Base-by-base conservation (phyloP, 1,140 invertebrate genomes). In the Vanessa tameamea region DNA sequence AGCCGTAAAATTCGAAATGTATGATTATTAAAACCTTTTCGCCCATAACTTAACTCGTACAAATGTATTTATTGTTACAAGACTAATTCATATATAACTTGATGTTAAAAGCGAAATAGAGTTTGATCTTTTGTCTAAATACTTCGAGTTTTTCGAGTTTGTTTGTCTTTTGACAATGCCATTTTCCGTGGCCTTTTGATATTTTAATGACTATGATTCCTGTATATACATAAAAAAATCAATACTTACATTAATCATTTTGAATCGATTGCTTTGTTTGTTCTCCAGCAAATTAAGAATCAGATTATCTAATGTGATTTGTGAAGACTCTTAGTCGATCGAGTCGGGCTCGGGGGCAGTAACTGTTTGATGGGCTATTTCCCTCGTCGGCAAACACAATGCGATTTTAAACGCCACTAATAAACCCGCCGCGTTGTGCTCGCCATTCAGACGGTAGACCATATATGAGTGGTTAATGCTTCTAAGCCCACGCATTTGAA, bases 351-450 rank as follows among this genome's bases (percentile, higher is more conserved):
- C 26, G 26, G 61, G 75, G 67, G 65, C 65, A 76, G 69, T 72
- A 79, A 79, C 75, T 79, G 78, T 75, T 77, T 76, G 75, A 76
- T 76, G 72, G 73, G 55, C 73, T 69, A 74, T 79, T 80, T 82
- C 77, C 80, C 81, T 73, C 75, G 72, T 23, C 53, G 53, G 53
- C 50, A 77, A 13, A 47, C 57, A 72, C 20, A 61, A 61, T 61
- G 57, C 23, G 57, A 61, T 61, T 61, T 26, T 31, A 31, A 31
- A 31, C 57, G 57, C 14, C 23, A 37, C 57, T 61, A 23, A 57
- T 20, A 57, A 57, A 57, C 51, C 37, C 51, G 51, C 53, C 9
- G 20, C 13, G 53, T 26, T 23, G 53, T 57, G 37, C 9, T 43
- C 23, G 53, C 53, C 53, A 61, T 61, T 61, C 57, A 61, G 57